Evolutionary conservation across 2,888 invertebrate species (phyloP), one percentile per base, ranked within the genome.

Genomic region (Dyspetes luteomarginatus): DNA sequence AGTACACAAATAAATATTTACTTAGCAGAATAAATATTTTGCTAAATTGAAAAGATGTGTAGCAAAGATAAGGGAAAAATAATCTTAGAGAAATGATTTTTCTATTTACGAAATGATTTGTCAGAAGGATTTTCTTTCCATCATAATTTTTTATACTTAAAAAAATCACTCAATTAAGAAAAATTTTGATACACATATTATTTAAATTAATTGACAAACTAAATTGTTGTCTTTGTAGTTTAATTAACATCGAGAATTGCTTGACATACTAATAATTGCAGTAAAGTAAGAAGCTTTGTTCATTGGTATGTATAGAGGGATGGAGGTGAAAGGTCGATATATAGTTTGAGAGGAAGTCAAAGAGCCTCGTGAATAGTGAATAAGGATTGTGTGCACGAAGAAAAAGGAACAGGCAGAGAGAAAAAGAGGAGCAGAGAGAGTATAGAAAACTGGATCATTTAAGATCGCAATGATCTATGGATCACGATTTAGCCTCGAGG

Each of bases 401-500:
- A 58, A 76, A 65, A 56, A 26, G 26, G 36, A 28, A 28, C n/a
- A 26, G 67, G 55, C 60, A 71, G 65, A 52, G 45, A 48, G 55
- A 12, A 19, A 19, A 26, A n/a, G 41, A 15, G 50, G 62, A 41
- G 64, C 19, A 75, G 64, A 73, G 72, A 78, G 65, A 62, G 41
- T 55, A 73, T 77, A 76, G 77, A 67, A 81, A 84, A 84, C 74
- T 82, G 79, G 83, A 86, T 87, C 85, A 84, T 45, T 85, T 52
- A 77, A 83, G 84, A 88, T 88, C 82, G 77, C 81, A 78, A 82
- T 88, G 88, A 89, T 88, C 86, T 85, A 86, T 84, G 84, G 86
- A 79, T 85, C 88, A 88, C 88, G 89, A 89, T 86, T 82, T 82
- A 82, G 79, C 80, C 78, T 68, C 69, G 80, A 79, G 83, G 30